Conservation (phyloP, 2,888 invertebrate species). For the Leptinotarsa rubiginosa region DNA sequence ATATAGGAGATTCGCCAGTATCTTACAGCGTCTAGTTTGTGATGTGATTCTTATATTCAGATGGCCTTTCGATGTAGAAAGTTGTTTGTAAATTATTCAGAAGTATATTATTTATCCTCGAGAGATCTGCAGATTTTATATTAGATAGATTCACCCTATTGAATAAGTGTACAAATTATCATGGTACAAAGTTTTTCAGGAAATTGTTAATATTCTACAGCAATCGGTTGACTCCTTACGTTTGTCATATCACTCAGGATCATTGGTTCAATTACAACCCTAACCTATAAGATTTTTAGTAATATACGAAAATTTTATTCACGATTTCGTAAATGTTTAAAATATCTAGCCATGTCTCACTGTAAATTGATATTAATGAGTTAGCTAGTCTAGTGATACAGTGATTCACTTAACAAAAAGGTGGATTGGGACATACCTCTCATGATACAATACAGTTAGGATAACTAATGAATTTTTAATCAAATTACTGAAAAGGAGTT, state of each 20-base stretch:
- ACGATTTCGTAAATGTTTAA: no score
- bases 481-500: no score
- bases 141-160: slow-evolving; percentile 45
- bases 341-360: no score
- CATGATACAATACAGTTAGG: no score
- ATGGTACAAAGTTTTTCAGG: slow-evolving; percentile 66
- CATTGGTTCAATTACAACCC: slow-evolving; percentile 23
- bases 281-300: background rate
- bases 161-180: slow-evolving; percentile 60
- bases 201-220: slow-evolving; percentile 55
- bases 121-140: slow-evolving; percentile 48
- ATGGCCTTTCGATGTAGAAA: slow-evolving; percentile 55
- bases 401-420: no score
- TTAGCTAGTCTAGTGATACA: no score
- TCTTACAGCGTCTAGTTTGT: slow-evolving; percentile 26
- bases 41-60: slow-evolving; percentile 39
- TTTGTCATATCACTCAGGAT: slow-evolving; percentile 38
- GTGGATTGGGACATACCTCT: no score
- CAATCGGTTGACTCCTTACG: slow-evolving; percentile 60
- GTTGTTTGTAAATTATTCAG: slow-evolving; percentile 54
- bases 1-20: slow-evolving; percentile 23
- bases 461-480: no score
- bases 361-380: no score
- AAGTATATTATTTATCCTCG: slow-evolving; percentile 53
- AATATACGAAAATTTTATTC: no score